Percentiles rank a stretch among this genome's conserved stretches.
These are phyloP conservation scores for Drosophila takahashii DNA, from an alignment of 1,140 invertebrate species.

Conservation along the genomic window DNA sequence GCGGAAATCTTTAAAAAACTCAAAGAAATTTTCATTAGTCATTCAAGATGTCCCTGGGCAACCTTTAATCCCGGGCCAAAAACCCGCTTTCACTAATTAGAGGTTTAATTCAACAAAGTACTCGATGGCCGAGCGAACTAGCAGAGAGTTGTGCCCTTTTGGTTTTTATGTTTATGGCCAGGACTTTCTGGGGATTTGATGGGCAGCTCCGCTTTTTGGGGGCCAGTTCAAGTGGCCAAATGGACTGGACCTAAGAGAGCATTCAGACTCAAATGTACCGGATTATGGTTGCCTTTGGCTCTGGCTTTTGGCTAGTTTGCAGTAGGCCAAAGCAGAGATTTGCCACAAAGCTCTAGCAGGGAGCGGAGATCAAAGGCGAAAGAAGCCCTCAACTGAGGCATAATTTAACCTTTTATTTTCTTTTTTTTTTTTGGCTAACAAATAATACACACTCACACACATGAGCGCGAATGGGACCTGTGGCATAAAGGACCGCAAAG, in stretches of 20 bases:
- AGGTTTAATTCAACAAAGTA: slow-evolving; percentile 51
- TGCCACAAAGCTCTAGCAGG: slow-evolving; percentile 13
- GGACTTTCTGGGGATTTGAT: slow-evolving; percentile 50
- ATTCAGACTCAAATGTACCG: slow-evolving; percentile 59
- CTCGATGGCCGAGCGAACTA: slow-evolving; percentile 16
- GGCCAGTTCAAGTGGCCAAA: slow-evolving; percentile 39
- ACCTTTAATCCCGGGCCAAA: slow-evolving; percentile 41
- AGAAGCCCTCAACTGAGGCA: slow-evolving; percentile 5
- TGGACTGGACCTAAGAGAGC: slow-evolving; percentile 59
- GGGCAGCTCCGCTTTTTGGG: slow-evolving; percentile 26
- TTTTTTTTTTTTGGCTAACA: slow-evolving; percentile 12
- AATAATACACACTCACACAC: slow-evolving; percentile 5
- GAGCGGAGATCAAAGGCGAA: slow-evolving; percentile 52
- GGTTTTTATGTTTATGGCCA: slow-evolving; percentile 50
- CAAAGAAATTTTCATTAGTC: slow-evolving; percentile 39
- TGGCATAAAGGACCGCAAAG: slow-evolving; percentile 29
- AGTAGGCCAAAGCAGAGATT: slow-evolving; percentile 36
- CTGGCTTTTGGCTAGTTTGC: slow-evolving; percentile 35
- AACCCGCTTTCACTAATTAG: slow-evolving; percentile 49
- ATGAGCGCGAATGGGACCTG: slow-evolving; percentile 1
- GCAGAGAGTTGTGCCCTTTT: slow-evolving; percentile 30
- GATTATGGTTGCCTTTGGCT: slow-evolving; percentile 30
- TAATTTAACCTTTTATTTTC: slow-evolving; percentile 44
- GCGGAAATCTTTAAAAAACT: slow-evolving; percentile 39
- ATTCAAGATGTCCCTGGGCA: slow-evolving; percentile 41